Base-by-base conservation (phyloP, 2,888 invertebrate genomes). In the Macaria liturata region DNA sequence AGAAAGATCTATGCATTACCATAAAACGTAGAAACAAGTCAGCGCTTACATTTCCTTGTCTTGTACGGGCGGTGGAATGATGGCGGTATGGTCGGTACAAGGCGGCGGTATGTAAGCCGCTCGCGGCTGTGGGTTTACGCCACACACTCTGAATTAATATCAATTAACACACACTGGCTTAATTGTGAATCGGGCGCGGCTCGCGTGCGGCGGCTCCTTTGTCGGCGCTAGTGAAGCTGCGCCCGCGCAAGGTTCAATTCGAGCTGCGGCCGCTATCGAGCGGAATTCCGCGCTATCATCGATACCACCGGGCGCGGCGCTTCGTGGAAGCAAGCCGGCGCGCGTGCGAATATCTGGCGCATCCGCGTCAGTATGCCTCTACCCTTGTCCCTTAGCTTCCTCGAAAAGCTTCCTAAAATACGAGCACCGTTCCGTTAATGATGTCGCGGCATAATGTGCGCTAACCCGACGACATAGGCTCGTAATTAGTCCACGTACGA, bases 91-190 rank as follows among this genome's bases (percentile, higher is more conserved):
- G 34, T 8, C 31, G 37, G 52, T 31, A 60, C 52, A 46, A 53
- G 46, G 3, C 30, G 52, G 53, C 46, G 52, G 55, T 52, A 53
- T 49, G 52, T 56, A 49, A 31, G 40, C 43, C 46, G 71, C 74
- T 62, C 32, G 50, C 62, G 63, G 67, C 66, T 70, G 65, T 59
- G 60, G 73, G 64, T 84, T 88, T 87, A 78, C 74, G 77, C 88
- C 90, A 86, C 74, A 78, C 83, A 76, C 74, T 77, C 77, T 77
- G 84, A 86, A 89, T 91, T 91, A 91, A 89, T 90, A 88, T 86
- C 90, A 91, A 91, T 91, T 91, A 91, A 88, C 90, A 87, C 89
- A 90, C 89, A 85, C 90, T 83, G 88, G 83, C 87, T 88, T 91
- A 91, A 91, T 91, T 88, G 89, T 88, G 89, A 86, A 86, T 88